Evolutionary conservation across 2,888 invertebrate genomes (phyloP), one percentile per base, ranked within the genome.

Genomic region (Cacoxenus indagator): DNA sequence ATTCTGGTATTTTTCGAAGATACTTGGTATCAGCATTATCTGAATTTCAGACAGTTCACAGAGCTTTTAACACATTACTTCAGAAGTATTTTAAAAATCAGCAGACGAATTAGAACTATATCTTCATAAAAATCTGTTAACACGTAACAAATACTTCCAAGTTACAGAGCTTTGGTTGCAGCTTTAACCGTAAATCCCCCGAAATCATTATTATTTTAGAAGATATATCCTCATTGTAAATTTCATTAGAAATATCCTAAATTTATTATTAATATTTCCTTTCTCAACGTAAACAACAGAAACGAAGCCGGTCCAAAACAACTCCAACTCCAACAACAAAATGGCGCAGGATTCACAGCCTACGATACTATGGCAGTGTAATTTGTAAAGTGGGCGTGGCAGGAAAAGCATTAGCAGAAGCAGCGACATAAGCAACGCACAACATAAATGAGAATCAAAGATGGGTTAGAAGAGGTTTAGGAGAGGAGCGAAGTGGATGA

Each of bases 281-380:
- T 37, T 66, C 14, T 37, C 3, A 43, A 37, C 37, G n/a, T 27
- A 57, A 77, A 78, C 81, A 88, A 76, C 90, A 96, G 96, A 95
- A 95, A 96, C 94, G 96, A 96, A 95, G 94, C 94, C 91, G 91
- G 93, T 92, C 92, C 93, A 92, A 93, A 92, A 91, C 90, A 90
- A 89, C 89, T 89, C 89, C 89, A 90, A 89, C 89, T 89, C 89
- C 92, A 94, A 92, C 88, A 88, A 93, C 90, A 88, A 88, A 87
- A 86, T 84, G 89, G 92, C 92, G 91, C 93, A 91, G 95, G 95
- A 94, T 93, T 95, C 95, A 95, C 96, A 95, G 94, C 96, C 94
- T 96, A 96, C 95, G 95, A 96, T 95, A 96, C 96, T 94, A 94
- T 96, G 95, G 96, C 96, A 95, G 96, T 96, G 95, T 96, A 96